These are phyloP conservation scores for Carlito syrichta DNA, from an alignment of 2,113 vertebrate genomes.

Conservation along the genomic window DNA sequence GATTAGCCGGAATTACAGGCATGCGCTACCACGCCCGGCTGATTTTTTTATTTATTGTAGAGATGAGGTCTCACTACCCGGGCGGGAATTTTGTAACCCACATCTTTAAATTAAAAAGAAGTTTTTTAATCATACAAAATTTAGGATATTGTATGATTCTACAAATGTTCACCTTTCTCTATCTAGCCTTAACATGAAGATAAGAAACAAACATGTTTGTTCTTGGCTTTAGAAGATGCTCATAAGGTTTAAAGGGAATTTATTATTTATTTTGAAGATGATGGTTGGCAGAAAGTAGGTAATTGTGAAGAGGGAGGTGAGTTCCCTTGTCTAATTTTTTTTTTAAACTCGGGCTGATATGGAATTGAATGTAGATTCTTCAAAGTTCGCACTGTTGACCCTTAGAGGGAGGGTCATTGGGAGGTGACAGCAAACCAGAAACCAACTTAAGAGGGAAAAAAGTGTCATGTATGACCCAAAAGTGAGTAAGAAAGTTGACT, in stretches of 20 bases:
- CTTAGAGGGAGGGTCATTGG: neutral
- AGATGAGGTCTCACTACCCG: too few species aligned
- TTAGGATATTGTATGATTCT: too few species aligned
- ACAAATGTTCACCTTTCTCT: too few species aligned
- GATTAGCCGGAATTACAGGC: too few species aligned
- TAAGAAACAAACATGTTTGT: slow-evolving; percentile 1
- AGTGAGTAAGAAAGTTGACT: neutral
- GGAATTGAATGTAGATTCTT: neutral
- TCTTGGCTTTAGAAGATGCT: neutral
- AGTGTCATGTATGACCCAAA: neutral
- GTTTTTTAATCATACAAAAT: too few species aligned
- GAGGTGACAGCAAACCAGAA: slow-evolving; percentile 9
- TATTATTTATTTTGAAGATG: slow-evolving; percentile 37
- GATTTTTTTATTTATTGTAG: too few species aligned
- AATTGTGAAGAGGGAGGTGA: neutral
- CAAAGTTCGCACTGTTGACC: neutral
- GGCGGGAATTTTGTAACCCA: too few species aligned
- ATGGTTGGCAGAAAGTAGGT: neutral
- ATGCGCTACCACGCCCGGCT: too few species aligned
- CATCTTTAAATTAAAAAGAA: too few species aligned
- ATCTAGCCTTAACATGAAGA: neutral
- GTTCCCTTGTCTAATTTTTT: slow-evolving; percentile 8
- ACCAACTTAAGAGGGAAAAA: neutral
- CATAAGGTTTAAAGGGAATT: neutral
- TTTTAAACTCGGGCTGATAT: neutral